These are phyloP conservation scores for Acanthochromis polyacanthus DNA, from an alignment of 2,113 vertebrate genomes.

Conservation along the genomic window DNA sequence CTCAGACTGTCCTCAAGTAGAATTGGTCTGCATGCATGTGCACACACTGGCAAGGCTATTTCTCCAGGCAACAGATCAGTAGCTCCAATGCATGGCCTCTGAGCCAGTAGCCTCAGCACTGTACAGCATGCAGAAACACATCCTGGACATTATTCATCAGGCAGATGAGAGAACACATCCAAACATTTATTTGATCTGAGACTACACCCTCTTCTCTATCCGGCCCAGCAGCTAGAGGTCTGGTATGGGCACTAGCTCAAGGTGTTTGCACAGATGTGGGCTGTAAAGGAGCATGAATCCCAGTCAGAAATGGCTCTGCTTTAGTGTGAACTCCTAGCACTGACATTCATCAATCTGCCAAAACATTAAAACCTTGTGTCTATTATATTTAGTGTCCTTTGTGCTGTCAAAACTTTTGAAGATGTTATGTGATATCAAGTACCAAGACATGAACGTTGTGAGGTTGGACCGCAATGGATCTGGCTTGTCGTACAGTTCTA, in stretches of 20 bases:
- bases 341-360: neutral
- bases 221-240: slow-evolving; percentile 28
- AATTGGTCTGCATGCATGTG: neutral
- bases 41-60: slow-evolving; percentile 1
- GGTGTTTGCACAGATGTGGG: slow-evolving; percentile 10
- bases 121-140: slow-evolving; percentile 22
- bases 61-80: slow-evolving; percentile 41
- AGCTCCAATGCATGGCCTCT: slow-evolving; percentile 23
- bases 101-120: slow-evolving; percentile 24
- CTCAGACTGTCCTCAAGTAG: neutral
- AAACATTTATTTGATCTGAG: slow-evolving; percentile 67
- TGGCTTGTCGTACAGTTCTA: too few relatives aligned
- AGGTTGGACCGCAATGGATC: too few relatives aligned
- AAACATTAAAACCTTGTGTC: too few relatives aligned
- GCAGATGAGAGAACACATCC: slow-evolving; percentile 49
- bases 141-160: slow-evolving; percentile 59
- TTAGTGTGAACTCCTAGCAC: slow-evolving; percentile 9
- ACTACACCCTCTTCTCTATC: slow-evolving; percentile 12
- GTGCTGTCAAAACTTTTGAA: too few relatives aligned
- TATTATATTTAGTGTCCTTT: too few relatives aligned
- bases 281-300: neutral
- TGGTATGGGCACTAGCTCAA: slow-evolving; percentile 12
- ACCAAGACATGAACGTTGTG: too few relatives aligned
- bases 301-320: neutral
- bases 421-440: too few relatives aligned